phyloP scores from a whole-genome alignment of 1,140 invertebrate genomes.

The Drosophila ambigua region DNA sequence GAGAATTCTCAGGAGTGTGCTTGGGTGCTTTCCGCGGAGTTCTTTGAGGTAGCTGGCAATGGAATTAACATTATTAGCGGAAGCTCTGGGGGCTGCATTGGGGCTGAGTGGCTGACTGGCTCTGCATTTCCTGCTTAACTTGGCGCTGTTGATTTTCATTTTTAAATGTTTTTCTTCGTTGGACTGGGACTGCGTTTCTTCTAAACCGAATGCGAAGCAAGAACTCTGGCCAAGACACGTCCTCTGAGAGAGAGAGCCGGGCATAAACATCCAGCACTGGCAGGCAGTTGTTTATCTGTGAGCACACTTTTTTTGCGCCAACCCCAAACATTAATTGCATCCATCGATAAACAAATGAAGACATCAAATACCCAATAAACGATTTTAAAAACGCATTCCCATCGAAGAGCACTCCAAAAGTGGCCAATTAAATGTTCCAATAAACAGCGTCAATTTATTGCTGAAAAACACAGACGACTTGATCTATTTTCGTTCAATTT shows the following conservation, averaged over 20 bases:
- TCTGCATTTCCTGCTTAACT: slow-evolving; percentile 56
- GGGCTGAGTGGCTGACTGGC: not conserved
- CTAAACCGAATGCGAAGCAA: no score
- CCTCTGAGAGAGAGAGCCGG: not conserved
- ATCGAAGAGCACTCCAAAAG: slow-evolving; percentile 47
- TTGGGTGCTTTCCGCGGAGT: no score
- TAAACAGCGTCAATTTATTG: slow-evolving; percentile 63
- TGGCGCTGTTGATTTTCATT: slow-evolving; percentile 60
- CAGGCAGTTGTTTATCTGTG: no score
- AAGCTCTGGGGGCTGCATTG: slow-evolving; percentile 52
- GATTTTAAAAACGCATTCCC: slow-evolving; percentile 31
- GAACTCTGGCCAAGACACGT: not conserved
- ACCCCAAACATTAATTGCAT: no score
- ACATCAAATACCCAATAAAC: slow-evolving; percentile 35
- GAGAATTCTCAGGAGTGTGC: no score
- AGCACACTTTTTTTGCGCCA: not conserved
- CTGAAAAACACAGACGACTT: slow-evolving; percentile 58
- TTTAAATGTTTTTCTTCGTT: slow-evolving; percentile 53
- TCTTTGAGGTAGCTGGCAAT: slow-evolving; percentile 55
- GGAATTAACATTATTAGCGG: slow-evolving; percentile 81
- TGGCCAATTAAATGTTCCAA: slow-evolving; percentile 73
- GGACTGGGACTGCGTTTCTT: no score
- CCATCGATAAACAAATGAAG: slow-evolving; percentile 30
- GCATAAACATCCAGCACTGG: not conserved
- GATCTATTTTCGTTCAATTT: slow-evolving; percentile 56